Evolutionary conservation across 2,888 invertebrate genomes (phyloP), one percentile per base, ranked within the genome.

Genomic region (Agrotis clavis): DNA sequence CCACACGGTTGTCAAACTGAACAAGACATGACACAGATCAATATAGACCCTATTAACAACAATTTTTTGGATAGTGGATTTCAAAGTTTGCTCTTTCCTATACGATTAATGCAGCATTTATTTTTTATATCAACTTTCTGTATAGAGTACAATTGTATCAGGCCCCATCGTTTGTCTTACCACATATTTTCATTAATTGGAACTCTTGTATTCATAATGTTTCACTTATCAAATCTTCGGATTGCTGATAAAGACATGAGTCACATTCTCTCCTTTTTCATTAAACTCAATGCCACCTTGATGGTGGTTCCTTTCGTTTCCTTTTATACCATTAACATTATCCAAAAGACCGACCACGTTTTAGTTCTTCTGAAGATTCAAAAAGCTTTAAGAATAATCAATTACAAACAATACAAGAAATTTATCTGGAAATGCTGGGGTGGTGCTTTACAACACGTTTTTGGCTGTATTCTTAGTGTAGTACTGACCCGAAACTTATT

Each of bases 291-390:
- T 25, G n/a, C 50, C 6, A 5, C 25, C 2, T 7, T 65, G 16
- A 9, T 60, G 1, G 35, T 61, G 13, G 25, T 60, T 9, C 71
- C 71, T 9, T 59, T 47, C 14, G 30, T 50, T 18, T 30, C 11
- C 1, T 72, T 65, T 35, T 74, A 45, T 18, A n/a, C 45, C 4
- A 19, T 65, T 11, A 74, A 72, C 1, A 18, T 61, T 11, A 30
- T 61, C 4, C 60, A 21, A 9, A 72, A 45, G 14, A 6, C 56
- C 4, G 54, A 72, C 30, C 60, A 74, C 4, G 45, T 74, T 13
- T 19, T 25, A 21, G 65, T 74, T 4, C 61, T 74, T 21, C n/a
- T 74, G 0, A 74, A 65, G 45, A 72, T 72, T 51, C 74, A 74
- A 50, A 61, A 72, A 30, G 74, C 60, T 14, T 74, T 65, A n/a